phyloP scores from a whole-genome alignment of 2,113 vertebrate genomes.

The Nanorana parkeri region DNA sequence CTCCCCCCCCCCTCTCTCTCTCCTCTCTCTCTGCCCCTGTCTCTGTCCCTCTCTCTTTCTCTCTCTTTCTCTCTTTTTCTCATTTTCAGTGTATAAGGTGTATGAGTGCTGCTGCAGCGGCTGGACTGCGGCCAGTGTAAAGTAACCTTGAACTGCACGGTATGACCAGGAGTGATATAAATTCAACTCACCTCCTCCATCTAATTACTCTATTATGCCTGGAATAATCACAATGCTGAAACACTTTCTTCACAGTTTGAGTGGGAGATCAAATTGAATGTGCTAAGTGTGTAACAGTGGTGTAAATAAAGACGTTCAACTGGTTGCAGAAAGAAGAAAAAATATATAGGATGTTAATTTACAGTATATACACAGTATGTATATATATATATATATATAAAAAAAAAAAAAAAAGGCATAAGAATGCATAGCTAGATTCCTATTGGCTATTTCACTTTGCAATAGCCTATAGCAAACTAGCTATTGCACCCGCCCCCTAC shows the following conservation, averaged over 20 bases:
- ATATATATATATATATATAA: too few relatives aligned
- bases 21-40: neutral
- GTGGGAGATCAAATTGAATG: conserved; percentile 58
- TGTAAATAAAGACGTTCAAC: conserved; percentile 54
- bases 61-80: conserved; percentile 5
- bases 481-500: too few relatives aligned
- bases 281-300: conserved; percentile 33
- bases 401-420: too few relatives aligned
- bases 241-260: conserved; percentile 62
- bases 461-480: too few relatives aligned
- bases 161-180: conserved; percentile 54
- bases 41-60: too few relatives aligned
- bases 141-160: conserved; percentile 55
- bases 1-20: neutral
- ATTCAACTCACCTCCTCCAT: conserved; percentile 55
- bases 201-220: conserved; percentile 57
- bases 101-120: conserved; percentile 51
- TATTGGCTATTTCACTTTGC: too few relatives aligned
- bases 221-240: conserved; percentile 56
- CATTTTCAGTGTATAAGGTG: conserved; percentile 54
- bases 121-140: conserved; percentile 58
- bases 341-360: too few relatives aligned
- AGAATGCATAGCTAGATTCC: too few relatives aligned
- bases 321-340: too few relatives aligned
- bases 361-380: too few relatives aligned